These are phyloP conservation scores for Drosophila antonietae DNA, from an alignment of 2,888 invertebrate species.

Conservation along the genomic window DNA sequence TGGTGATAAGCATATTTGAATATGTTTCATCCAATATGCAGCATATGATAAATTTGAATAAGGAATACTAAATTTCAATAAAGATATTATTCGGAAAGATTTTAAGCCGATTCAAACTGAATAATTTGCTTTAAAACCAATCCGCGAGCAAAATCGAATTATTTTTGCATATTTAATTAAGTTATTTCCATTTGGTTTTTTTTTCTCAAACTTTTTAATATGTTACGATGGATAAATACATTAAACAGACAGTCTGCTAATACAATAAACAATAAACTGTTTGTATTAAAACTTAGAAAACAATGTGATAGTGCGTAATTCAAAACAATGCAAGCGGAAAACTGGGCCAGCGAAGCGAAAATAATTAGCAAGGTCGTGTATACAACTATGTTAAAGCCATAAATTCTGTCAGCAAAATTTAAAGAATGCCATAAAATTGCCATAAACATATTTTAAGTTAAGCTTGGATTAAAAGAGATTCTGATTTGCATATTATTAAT, in stretches of 20 bases:
- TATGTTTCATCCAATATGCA: slow-evolving; percentile 8
- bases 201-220: not conserved
- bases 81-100: not conserved
- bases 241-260: not conserved
- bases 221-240: not conserved
- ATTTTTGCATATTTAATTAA: not conserved
- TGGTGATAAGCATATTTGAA: not conserved
- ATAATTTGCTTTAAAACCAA: not conserved
- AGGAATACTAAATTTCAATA: slow-evolving; percentile 3
- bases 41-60: not conserved
- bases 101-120: not conserved
- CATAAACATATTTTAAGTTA: not conserved
- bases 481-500: no score
- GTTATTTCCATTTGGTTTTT: not conserved
- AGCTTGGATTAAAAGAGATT: no score
- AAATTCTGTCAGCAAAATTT: not conserved
- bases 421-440: not conserved
- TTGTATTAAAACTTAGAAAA: not conserved
- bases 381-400: not conserved
- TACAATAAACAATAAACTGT: not conserved
- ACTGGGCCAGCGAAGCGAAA: not conserved
- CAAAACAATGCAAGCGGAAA: not conserved
- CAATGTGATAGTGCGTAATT: not conserved
- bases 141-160: not conserved
- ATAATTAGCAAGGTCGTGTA: not conserved